phyloP scores from a whole-genome alignment of 2,888 invertebrate genomes.

The Liodrosophila aerea region DNA sequence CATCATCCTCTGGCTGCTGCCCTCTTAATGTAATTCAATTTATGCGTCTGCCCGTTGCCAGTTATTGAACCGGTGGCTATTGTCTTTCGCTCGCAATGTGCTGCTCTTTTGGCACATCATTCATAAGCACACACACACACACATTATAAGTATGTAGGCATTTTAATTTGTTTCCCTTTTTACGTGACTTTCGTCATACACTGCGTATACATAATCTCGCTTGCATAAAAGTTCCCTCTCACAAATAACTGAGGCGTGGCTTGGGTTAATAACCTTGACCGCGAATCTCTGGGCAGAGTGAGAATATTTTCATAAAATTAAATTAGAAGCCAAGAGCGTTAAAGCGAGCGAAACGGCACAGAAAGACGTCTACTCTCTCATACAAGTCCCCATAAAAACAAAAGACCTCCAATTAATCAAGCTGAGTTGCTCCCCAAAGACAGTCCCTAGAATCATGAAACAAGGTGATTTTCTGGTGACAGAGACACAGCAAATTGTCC shows the following conservation, averaged over 20 bases:
- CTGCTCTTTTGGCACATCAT: slow-evolving; percentile 28
- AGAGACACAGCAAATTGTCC: no score
- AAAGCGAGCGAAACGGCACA: no score
- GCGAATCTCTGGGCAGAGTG: slow-evolving; percentile 44
- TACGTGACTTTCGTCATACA: slow-evolving; percentile 25
- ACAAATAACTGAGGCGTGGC: slow-evolving; percentile 36
- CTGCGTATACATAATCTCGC: slow-evolving; percentile 63
- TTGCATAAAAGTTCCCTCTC: slow-evolving; percentile 32
- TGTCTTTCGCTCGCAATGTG: no score
- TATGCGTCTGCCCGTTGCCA: slow-evolving; percentile 46
- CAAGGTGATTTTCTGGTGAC: no score
- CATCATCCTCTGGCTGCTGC: slow-evolving; percentile 50
- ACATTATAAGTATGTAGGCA: not conserved
- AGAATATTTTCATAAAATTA: slow-evolving; percentile 31
- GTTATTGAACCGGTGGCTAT: slow-evolving; percentile 67
- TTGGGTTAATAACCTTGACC: slow-evolving; percentile 74
- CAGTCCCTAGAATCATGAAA: no score
- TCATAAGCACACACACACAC: slow-evolving; percentile 1
- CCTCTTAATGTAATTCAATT: slow-evolving; percentile 69
- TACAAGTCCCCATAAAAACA: not conserved
- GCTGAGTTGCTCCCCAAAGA: no score
- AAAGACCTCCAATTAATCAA: slow-evolving; percentile 3
- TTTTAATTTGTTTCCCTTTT: slow-evolving; percentile 29
- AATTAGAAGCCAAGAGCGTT: slow-evolving; percentile 13
- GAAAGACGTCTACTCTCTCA: slow-evolving; percentile 3